Evolutionary conservation across 2,113 vertebrate species (phyloP).

Genomic region (Prochilodus magdalenae): DNA sequence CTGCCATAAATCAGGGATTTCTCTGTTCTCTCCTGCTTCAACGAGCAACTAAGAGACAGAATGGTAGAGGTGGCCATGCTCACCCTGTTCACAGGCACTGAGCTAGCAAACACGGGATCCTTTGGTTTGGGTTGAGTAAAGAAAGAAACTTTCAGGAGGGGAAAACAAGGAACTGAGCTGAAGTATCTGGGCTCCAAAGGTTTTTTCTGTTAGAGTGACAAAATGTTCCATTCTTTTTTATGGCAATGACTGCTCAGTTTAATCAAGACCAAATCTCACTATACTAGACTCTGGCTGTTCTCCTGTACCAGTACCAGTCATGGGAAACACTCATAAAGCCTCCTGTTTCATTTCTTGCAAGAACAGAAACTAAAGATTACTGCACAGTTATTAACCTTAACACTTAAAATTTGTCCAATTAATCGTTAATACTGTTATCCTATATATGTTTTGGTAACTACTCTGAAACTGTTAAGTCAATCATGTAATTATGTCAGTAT

Average conservation of each 20-base stretch:
- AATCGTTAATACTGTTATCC: too few species aligned
- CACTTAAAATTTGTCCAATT: too few species aligned
- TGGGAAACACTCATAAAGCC: not conserved
- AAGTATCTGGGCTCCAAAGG: not conserved
- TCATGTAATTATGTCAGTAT: too few species aligned
- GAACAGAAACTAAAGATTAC: too few species aligned
- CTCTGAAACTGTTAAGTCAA: too few species aligned
- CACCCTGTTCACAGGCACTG: conserved; percentile 23
- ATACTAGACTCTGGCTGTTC: not conserved
- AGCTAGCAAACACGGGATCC: conserved; percentile 7
- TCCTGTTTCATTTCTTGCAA: not conserved
- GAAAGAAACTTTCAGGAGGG: not conserved
- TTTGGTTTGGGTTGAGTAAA: conserved; percentile 4
- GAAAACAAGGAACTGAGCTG: not conserved
- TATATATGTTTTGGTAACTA: too few species aligned
- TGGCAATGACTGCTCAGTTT: not conserved
- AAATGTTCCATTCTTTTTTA: too few species aligned
- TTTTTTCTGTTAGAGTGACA: too few species aligned
- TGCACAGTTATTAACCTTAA: too few species aligned
- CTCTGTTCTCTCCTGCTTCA: conserved; percentile 34
- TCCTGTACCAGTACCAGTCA: too few species aligned
- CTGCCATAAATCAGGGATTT: conserved; percentile 55
- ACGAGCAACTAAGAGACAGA: conserved; percentile 41
- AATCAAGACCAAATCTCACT: not conserved
- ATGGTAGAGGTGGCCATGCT: conserved; percentile 33